These are phyloP conservation scores for Forbesichthys agassizii DNA, from an alignment of 2,113 vertebrate species.

Conservation along the genomic window DNA sequence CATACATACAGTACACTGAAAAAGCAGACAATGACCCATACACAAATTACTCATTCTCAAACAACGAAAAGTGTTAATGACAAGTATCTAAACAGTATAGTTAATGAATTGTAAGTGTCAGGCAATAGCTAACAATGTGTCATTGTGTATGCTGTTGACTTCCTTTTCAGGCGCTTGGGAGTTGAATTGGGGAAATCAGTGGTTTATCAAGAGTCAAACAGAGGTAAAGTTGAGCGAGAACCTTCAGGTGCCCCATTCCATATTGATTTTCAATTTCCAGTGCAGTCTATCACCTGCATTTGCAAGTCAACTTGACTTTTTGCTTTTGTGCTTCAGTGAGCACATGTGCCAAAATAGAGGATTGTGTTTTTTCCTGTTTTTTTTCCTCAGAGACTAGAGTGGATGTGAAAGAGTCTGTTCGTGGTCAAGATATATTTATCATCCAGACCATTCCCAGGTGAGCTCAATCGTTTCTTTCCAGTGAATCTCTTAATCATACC, in stretches of 20 bases:
- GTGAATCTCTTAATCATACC: neutral
- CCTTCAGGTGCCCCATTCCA: neutral
- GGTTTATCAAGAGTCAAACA: conserved; percentile 93
- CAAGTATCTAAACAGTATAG: neutral
- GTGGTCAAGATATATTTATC: conserved; percentile 97
- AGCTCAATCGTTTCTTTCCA: conserved; percentile 20
- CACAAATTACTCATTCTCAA: neutral
- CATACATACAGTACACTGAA: neutral
- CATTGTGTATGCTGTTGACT: neutral
- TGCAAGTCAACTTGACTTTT: neutral
- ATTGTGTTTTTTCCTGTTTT: neutral
- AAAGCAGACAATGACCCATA: neutral
- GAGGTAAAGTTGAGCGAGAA: conserved; percentile 77
- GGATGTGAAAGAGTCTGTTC: conserved; percentile 95
- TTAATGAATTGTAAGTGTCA: neutral
- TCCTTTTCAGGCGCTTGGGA: conserved; percentile 83
- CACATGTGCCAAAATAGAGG: neutral
- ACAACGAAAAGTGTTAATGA: neutral
- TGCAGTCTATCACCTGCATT: too few relatives aligned
- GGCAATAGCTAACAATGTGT: neutral
- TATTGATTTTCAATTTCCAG: neutral
- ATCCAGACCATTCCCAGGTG: conserved; percentile 98
- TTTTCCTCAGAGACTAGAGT: conserved; percentile 88
- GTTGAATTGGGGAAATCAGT: conserved; percentile 93
- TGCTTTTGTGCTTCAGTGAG: too few relatives aligned